Evolutionary conservation across 2,113 vertebrate species (phyloP).

Genomic region (Aegotheles bennettii): DNA sequence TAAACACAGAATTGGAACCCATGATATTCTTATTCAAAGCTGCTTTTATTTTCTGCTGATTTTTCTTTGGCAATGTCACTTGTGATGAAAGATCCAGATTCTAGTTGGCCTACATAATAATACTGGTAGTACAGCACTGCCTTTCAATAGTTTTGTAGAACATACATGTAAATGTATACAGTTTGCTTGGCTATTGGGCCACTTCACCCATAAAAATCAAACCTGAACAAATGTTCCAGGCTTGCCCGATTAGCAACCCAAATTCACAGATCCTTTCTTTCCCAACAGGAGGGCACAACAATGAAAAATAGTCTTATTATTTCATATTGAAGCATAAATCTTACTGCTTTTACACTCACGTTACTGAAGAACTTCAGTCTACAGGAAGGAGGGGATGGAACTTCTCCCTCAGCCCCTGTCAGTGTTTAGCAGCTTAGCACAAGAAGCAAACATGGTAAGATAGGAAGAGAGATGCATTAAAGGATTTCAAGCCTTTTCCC

Average conservation of each 20-base stretch:
- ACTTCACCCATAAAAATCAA: background rate
- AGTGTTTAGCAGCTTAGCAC: fast-evolving
- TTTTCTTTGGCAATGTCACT: background rate
- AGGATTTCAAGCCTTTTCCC: background rate
- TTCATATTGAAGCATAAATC: background rate
- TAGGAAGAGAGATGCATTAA: background rate
- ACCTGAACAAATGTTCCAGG: background rate
- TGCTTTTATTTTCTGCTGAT: background rate
- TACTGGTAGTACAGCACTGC: background rate
- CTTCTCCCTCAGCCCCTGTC: background rate
- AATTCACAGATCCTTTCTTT: background rate
- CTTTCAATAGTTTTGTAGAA: background rate
- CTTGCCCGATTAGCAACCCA: background rate
- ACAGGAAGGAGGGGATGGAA: background rate
- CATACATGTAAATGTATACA: background rate
- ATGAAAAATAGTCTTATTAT: background rate
- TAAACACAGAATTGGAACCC: background rate
- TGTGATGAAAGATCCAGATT: background rate
- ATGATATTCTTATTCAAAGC: background rate
- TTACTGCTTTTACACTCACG: background rate
- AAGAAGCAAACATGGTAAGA: background rate
- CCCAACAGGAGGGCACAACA: background rate
- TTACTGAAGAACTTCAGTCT: background rate
- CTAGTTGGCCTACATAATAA: conserved; percentile 21
- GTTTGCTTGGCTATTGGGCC: background rate